Conservation (phyloP, 2,113 vertebrate species). For the Neolamprologus ventralis region DNA sequence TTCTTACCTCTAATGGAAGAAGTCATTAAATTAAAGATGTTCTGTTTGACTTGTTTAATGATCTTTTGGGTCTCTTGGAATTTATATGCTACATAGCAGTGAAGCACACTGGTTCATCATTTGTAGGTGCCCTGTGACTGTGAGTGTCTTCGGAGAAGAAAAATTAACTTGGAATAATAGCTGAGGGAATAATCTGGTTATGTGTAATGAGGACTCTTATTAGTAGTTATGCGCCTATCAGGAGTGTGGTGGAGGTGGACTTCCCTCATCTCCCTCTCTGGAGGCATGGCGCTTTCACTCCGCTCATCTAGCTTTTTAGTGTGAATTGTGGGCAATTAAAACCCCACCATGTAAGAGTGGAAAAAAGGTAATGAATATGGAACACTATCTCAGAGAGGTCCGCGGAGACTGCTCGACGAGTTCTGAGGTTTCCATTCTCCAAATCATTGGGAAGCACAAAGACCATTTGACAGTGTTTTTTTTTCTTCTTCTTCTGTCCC, state of each 20-base stretch:
- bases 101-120: background rate
- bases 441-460: slow-evolving; percentile 53
- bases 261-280: slow-evolving; percentile 41
- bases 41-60: background rate
- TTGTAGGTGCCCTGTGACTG: background rate
- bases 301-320: slow-evolving; percentile 44
- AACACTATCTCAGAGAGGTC: slow-evolving; percentile 47
- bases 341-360: slow-evolving; percentile 35
- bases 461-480: slow-evolving; percentile 37
- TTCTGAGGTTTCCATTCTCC: slow-evolving; percentile 54
- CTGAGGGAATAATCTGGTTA: slow-evolving; percentile 53
- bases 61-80: background rate
- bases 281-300: slow-evolving; percentile 20
- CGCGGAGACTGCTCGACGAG: slow-evolving; percentile 38
- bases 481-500: background rate
- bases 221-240: slow-evolving; percentile 46
- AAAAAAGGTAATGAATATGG: slow-evolving; percentile 65
- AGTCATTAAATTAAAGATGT: background rate
- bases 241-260: slow-evolving; percentile 43
- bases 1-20: background rate
- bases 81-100: background rate
- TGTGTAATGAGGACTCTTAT: slow-evolving; percentile 55
- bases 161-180: slow-evolving; percentile 1
- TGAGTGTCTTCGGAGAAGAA: background rate
- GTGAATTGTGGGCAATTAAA: slow-evolving; percentile 64